phyloP scores from a whole-genome alignment of 2,797 vertebrate genomes.

The Lophius americanus region DNA sequence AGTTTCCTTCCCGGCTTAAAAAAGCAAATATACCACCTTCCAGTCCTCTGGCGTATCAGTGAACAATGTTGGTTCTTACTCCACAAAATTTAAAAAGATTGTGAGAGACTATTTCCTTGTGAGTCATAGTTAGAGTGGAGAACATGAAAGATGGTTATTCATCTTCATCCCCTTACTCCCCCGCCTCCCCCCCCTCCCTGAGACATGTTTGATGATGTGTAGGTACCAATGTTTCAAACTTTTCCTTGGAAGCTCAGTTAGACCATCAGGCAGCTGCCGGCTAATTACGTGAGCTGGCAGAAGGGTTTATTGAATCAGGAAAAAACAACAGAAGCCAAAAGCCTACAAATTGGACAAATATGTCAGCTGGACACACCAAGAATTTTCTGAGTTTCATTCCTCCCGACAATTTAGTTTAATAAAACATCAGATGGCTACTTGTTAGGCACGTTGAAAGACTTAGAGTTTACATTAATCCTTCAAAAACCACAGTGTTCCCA shows the following conservation, averaged over 20 bases:
- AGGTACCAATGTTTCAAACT: conserved; percentile 28
- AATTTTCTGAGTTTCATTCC: not conserved
- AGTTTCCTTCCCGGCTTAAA: conserved; percentile 49
- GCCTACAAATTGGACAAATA: conserved; percentile 29
- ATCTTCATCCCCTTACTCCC: conserved; percentile 22
- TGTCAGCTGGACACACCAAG: conserved; percentile 2
- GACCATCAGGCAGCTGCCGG: conserved; percentile 49
- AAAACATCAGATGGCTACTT: conserved; percentile 24
- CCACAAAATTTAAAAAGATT: conserved; percentile 30
- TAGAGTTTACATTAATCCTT: conserved; percentile 35
- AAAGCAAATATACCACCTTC: conserved; percentile 14
- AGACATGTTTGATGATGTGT: conserved; percentile 3
- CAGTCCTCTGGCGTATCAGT: conserved; percentile 10
- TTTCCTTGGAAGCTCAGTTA: conserved; percentile 41
- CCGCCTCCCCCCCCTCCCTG: conserved; percentile 4
- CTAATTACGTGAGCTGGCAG: conserved; percentile 46
- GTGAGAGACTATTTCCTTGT: conserved; percentile 37
- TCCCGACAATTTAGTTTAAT: conserved; percentile 19
- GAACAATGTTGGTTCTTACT: conserved; percentile 23
- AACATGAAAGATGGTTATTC: conserved; percentile 46
- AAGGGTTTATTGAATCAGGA: conserved; percentile 46
- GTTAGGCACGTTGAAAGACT: conserved; percentile 24
- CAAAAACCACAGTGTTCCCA: conserved; percentile 33
- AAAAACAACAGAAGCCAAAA: conserved; percentile 20
- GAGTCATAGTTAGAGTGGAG: conserved; percentile 49